These are phyloP conservation scores for Myotis vivesi DNA, from an alignment of 2,797 vertebrate species.

Conservation along the genomic window DNA sequence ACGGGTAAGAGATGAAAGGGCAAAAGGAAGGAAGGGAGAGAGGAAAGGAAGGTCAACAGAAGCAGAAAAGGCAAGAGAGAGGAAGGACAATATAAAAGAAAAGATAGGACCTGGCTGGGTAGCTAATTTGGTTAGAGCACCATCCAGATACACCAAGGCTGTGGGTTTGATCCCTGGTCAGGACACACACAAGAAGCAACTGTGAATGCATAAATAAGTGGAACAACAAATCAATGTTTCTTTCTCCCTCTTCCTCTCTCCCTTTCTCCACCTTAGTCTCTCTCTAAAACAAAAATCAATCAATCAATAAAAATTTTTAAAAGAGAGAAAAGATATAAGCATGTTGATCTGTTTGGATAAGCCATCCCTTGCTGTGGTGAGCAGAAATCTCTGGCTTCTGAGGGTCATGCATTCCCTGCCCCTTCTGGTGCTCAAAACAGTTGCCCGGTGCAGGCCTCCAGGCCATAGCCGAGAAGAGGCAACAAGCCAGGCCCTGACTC, in stretches of 20 bases:
- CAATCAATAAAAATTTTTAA: not conserved
- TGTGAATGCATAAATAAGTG: not conserved
- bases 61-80: not conserved
- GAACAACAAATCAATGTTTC: not conserved
- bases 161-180: not conserved
- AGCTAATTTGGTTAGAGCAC: not conserved
- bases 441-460: rapidly evolving
- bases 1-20: not conserved
- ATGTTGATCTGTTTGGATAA: not conserved
- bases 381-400: not conserved
- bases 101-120: not conserved
- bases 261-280: not conserved
- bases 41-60: not conserved
- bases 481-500: not conserved
- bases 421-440: not conserved
- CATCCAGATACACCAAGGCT: not conserved
- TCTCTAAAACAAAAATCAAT: not conserved
- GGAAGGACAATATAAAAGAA: not conserved
- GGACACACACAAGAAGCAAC: not conserved
- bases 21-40: not conserved
- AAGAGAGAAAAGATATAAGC: not conserved
- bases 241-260: not conserved
- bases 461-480: not conserved
- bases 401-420: not conserved
- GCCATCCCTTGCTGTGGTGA: not conserved